Base-by-base conservation (phyloP, 2,888 invertebrate genomes). In the Rhaphigaster nebulosa region DNA sequence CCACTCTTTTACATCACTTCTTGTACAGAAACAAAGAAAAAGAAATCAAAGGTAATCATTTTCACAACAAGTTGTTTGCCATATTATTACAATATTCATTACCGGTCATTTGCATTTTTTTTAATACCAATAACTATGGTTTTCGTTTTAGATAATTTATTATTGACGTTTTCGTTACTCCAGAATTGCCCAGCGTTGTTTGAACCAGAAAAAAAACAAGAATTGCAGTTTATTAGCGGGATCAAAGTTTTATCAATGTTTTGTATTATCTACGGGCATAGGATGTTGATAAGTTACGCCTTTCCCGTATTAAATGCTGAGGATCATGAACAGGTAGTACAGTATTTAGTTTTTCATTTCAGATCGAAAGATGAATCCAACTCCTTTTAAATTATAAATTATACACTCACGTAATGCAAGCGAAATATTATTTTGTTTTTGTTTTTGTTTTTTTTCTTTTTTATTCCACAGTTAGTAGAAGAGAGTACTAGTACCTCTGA, bases 211-310 rank as follows among this genome's bases (percentile, higher is more conserved):
- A 90, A 70, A 29, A 89, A 54, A 26, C 29, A 41, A 26, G 90
- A 91, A n/a, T 41, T 90, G 15, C 84, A 87, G 50, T 90, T 91
- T 38, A 29, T 91, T 26, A 89, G 89, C 38, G 92, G 91, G 20
- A 90, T 91, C 45, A 92, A 92, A 89, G 91, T 92, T 20, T 52
- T 92, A 20, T 92, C 92, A 60, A 92, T 92, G 92, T 54, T 92
- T 80, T 84, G 91, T 3, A 91, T 92, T 38, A 92, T 92, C 54
- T 92, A 91, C 50, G 92, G 92, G 0, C 92, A 92, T 88, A 80
- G 91, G 34, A 88, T 92, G 52, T 90, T 92, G 41, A 87, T 90
- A 23, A 76, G 45, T 34, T 80, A 89, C 5, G 90, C 90, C 52
- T 87, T 54, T 23, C 91, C 91, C 26, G 54, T 80, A 8, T 29